These are phyloP conservation scores for Acanthacorydalis orientalis DNA, from an alignment of 2,888 invertebrate species.

Conservation along the genomic window DNA sequence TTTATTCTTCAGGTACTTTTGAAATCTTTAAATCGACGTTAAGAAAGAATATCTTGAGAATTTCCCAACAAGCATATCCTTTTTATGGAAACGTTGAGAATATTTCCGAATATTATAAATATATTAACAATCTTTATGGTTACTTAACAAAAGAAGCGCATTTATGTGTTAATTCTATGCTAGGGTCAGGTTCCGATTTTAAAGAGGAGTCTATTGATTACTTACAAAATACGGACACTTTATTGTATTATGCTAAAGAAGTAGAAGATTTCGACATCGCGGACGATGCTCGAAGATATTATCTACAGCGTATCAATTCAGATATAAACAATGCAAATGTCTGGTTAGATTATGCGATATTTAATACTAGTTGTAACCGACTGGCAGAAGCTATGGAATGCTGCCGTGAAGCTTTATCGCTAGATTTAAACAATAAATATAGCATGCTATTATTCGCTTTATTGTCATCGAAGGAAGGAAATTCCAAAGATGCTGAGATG, in stretches of 20 bases:
- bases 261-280: conserved; percentile 18
- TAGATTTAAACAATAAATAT: conserved; percentile 14
- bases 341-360: conserved; percentile 25
- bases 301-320: conserved; percentile 18
- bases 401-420: conserved; percentile 18
- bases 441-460: conserved; percentile 19
- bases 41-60: conserved; percentile 1
- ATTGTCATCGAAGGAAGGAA: conserved; percentile 16
- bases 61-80: conserved; percentile 6
- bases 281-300: conserved; percentile 19
- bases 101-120: conserved; percentile 9
- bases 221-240: background rate
- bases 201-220: background rate
- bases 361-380: conserved; percentile 16
- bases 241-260: conserved; percentile 21
- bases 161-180: conserved; percentile 4
- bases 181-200: background rate
- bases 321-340: conserved; percentile 15
- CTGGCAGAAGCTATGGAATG: conserved; percentile 20
- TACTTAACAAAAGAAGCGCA: conserved; percentile 18
- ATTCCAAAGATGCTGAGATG: conserved; percentile 20
- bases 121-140: conserved; percentile 18
- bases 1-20: background rate
- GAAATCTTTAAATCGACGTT: background rate
- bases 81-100: background rate